These are phyloP conservation scores for Augiades crinisus DNA, from an alignment of 2,888 invertebrate genomes.

Conservation along the genomic window DNA sequence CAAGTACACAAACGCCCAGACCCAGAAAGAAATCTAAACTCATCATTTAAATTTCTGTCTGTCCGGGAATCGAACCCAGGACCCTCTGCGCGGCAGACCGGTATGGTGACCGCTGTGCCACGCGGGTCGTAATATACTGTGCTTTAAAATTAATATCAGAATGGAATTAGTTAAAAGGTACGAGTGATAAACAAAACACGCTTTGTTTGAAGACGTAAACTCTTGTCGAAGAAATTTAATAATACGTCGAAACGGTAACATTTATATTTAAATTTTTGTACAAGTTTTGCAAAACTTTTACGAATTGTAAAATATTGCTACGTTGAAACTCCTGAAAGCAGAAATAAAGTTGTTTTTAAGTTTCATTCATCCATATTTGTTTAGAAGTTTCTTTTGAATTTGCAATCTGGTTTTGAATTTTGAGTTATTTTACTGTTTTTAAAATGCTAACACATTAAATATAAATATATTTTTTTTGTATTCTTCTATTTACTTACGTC, in stretches of 20 bases:
- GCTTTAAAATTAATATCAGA: too few relatives aligned
- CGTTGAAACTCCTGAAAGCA: conserved; percentile 14
- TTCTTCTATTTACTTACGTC: background rate
- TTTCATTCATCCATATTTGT: conserved; percentile 22
- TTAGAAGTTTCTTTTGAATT: conserved; percentile 15
- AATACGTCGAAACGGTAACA: conserved; percentile 7
- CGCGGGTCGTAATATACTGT: too few relatives aligned
- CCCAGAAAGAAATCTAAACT: too few relatives aligned
- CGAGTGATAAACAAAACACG: too few relatives aligned
- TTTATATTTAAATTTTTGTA: conserved; percentile 23
- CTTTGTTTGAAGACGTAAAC: background rate
- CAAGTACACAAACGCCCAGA: too few relatives aligned
- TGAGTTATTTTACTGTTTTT: conserved; percentile 9
- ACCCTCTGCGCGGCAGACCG: too few relatives aligned
- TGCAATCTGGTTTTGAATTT: conserved; percentile 4
- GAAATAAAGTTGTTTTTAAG: conserved; percentile 21
- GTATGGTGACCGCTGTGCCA: too few relatives aligned
- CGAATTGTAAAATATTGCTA: conserved; percentile 24
- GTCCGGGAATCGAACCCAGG: too few relatives aligned
- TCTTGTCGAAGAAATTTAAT: conserved; percentile 8
- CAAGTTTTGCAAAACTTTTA: conserved; percentile 18
- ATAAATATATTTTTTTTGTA: background rate
- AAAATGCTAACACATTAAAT: conserved; percentile 4
- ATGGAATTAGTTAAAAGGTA: background rate
- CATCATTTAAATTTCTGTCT: too few relatives aligned